Conservation (phyloP, 2,113 vertebrate species). For the Ariopsis seemanni region DNA sequence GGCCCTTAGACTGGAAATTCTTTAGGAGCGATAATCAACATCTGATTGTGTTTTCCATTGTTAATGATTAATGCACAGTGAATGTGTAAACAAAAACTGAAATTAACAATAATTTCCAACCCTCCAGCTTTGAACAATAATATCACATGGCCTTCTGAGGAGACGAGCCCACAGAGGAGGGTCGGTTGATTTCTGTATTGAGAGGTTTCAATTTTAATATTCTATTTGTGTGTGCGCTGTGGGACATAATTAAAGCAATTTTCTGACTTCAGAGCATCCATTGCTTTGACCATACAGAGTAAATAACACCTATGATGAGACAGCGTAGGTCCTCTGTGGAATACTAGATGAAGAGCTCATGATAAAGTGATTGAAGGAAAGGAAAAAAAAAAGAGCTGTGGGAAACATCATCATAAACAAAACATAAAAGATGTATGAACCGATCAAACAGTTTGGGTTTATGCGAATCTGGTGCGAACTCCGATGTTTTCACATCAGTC, state of each 20-base stretch:
- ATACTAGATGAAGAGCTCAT: slow-evolving; percentile 18
- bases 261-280: slow-evolving; percentile 46
- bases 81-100: background rate
- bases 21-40: background rate
- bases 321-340: slow-evolving; percentile 22
- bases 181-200: background rate
- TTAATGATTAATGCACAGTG: background rate
- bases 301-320: slow-evolving; percentile 41
- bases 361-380: slow-evolving; percentile 20
- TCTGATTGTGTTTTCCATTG: background rate
- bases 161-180: background rate
- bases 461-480: background rate
- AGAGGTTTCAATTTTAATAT: slow-evolving; percentile 51
- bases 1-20: background rate
- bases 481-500: background rate
- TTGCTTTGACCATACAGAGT: slow-evolving; percentile 39
- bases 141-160: background rate
- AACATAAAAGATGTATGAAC: background rate
- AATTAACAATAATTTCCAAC: background rate
- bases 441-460: slow-evolving; percentile 1
- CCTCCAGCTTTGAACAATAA: background rate
- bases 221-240: slow-evolving; percentile 22
- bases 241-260: slow-evolving; percentile 51
- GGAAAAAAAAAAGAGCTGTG: background rate
- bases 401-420: slow-evolving; percentile 25